Percentiles rank a stretch among this genome's conserved stretches.
phyloP scores from a whole-genome alignment of 2,797 vertebrate species.

The Chanos chanos region DNA sequence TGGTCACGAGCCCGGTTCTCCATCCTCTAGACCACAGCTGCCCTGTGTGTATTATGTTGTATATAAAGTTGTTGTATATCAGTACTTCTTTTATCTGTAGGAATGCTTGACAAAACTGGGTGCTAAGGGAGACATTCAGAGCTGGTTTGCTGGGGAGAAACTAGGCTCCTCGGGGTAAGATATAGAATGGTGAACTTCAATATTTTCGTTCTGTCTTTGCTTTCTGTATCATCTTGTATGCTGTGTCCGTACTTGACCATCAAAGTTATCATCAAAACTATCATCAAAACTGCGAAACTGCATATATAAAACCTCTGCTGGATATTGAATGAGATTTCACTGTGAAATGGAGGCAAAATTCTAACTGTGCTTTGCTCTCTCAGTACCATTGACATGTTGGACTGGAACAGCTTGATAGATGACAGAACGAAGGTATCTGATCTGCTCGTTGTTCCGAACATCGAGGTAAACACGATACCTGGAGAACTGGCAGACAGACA shows the following conservation, averaged over 20 bases:
- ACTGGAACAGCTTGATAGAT: conserved; percentile 85
- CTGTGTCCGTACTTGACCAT: no score
- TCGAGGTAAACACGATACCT: no score
- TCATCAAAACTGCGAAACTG: no score
- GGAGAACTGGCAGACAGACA: conserved; percentile 66
- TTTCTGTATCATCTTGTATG: no score
- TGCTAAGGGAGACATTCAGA: conserved; percentile 70
- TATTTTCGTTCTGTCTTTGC: no score
- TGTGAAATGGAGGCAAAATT: background rate
- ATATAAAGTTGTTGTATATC: background rate
- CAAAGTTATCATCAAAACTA: no score
- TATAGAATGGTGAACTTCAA: no score
- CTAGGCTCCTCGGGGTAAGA: conserved; percentile 62
- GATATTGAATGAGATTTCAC: background rate
- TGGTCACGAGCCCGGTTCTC: no score
- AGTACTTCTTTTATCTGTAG: conserved; percentile 55
- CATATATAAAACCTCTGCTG: no score
- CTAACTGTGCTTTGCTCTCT: background rate
- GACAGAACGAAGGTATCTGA: conserved; percentile 72
- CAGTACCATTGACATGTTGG: conserved; percentile 85
- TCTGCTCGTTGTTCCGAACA: conserved; percentile 84
- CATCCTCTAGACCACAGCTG: no score
- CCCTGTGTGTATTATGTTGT: background rate
- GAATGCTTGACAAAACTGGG: conserved; percentile 77
- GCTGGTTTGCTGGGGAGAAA: conserved; percentile 75